phyloP scores from a whole-genome alignment of 2,797 vertebrate genomes.

The Phyllotis vaccarum region DNA sequence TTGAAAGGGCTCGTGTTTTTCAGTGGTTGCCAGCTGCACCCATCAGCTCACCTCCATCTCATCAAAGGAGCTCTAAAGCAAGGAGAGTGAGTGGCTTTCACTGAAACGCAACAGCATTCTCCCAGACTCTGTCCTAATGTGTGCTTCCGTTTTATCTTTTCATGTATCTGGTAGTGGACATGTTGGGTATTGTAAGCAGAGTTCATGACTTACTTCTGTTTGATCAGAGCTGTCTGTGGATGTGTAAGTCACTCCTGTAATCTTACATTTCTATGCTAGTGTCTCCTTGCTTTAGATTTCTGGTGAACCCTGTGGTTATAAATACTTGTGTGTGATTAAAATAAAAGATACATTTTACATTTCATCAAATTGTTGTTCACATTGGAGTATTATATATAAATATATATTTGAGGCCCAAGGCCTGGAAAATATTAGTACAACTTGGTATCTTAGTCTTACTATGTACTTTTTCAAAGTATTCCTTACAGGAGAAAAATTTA shows the following conservation, averaged over 20 bases:
- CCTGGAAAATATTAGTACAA: constrained; percentile 83
- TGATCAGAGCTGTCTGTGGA: constrained; percentile 63
- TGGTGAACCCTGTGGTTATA: constrained; percentile 84
- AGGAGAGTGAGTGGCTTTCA: constrained; percentile 68
- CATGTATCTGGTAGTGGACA: constrained; percentile 72
- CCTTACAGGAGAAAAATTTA: constrained; percentile 80
- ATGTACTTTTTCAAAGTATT: constrained; percentile 84
- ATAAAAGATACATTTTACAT: constrained; percentile 81
- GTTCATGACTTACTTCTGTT: constrained; percentile 56
- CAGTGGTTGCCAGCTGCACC: constrained; percentile 77
- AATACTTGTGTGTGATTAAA: constrained; percentile 83
- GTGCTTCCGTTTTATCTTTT: constrained; percentile 57
- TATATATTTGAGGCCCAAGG: constrained; percentile 83
- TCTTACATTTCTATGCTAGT: constrained; percentile 63
- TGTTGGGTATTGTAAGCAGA: constrained; percentile 67
- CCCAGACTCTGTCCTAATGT: constrained; percentile 43
- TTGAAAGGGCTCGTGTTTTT: constrained; percentile 85
- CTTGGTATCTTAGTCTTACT: constrained; percentile 85
- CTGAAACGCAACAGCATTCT: constrained; percentile 35
- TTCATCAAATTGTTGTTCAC: constrained; percentile 85
- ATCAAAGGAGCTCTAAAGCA: constrained; percentile 78
- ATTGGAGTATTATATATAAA: constrained; percentile 85
- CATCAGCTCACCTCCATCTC: constrained; percentile 74
- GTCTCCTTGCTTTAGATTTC: constrained; percentile 84
- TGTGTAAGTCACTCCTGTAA: constrained; percentile 55